Percentiles rank a stretch among this genome's conserved stretches.
Evolutionary conservation across 2,888 invertebrate genomes (phyloP).

Genomic region (Unio delphinus): DNA sequence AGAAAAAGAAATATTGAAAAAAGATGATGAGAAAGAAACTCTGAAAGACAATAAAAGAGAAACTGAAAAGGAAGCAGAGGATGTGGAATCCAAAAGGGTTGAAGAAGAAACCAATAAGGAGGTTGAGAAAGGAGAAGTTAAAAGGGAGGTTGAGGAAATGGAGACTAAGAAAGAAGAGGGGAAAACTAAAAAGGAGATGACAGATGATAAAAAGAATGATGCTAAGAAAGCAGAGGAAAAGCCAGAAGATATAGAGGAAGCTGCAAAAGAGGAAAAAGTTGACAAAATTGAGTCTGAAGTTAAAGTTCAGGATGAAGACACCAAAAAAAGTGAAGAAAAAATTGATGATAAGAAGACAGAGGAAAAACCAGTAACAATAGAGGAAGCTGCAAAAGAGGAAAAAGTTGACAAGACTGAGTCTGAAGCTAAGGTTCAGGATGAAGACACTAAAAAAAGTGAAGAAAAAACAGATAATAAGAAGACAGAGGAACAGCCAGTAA

Average conservation of each 20-base stretch:
- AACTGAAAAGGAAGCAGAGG: conserved; percentile 6
- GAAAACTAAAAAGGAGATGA: conserved; percentile 8
- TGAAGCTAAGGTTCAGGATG: conserved; percentile 3
- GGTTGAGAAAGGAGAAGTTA: conserved; percentile 13
- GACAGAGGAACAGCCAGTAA: conserved; percentile 5
- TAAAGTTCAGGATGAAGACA: conserved; percentile 1
- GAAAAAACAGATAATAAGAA: conserved; percentile 6
- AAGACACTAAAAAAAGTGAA: neutral
- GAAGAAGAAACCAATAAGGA: conserved; percentile 11
- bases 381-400: conserved; percentile 2
- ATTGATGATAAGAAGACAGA: neutral
- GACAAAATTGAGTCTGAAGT: conserved; percentile 4
- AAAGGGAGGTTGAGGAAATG: conserved; percentile 14
- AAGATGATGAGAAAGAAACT: conserved; percentile 13
- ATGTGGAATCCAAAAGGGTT: too few species aligned
- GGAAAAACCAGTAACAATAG: conserved; percentile 4
- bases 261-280: conserved; percentile 3
- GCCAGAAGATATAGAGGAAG: neutral
- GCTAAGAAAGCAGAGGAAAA: conserved; percentile 13
- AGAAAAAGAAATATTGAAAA: conserved; percentile 9
- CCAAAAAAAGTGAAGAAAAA: neutral
- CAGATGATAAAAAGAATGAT: conserved; percentile 13
- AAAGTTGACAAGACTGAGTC: conserved; percentile 3
- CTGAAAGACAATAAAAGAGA: conserved; percentile 14
- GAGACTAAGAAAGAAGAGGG: conserved; percentile 12